phyloP scores from a whole-genome alignment of 2,113 vertebrate species.

The Petroica traversi region DNA sequence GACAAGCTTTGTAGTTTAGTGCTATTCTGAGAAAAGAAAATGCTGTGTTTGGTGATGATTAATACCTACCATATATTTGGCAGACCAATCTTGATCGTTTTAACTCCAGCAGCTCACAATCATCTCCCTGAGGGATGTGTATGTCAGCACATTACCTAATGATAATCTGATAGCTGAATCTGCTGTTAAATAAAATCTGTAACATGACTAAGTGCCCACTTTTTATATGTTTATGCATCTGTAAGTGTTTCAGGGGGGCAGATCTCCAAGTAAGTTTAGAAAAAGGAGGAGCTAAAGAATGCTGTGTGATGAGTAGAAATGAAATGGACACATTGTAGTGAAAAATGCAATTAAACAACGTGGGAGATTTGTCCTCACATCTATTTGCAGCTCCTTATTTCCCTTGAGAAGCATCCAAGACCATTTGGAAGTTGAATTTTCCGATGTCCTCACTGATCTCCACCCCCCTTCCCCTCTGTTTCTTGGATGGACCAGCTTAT shows the following conservation, averaged over 20 bases:
- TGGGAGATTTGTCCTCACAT: background rate
- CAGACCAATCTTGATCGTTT: background rate
- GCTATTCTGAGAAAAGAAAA: background rate
- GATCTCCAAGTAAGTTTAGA: background rate
- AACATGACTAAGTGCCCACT: background rate
- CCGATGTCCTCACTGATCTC: too few relatives aligned
- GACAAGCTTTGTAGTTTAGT: background rate
- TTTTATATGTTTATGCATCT: background rate
- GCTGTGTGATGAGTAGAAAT: background rate
- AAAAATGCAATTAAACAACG: background rate
- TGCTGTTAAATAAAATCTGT: background rate
- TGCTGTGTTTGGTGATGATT: background rate
- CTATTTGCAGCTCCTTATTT: too few relatives aligned
- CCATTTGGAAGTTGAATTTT: too few relatives aligned
- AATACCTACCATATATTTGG: conserved; percentile 21
- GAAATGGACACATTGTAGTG: background rate
- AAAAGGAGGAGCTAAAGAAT: background rate
- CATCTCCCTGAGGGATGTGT: background rate
- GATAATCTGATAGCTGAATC: background rate
- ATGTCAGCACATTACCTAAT: conserved; percentile 24
- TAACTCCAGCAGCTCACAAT: background rate
- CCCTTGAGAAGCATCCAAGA: too few relatives aligned
- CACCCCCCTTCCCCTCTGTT: too few relatives aligned
- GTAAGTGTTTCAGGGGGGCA: background rate
- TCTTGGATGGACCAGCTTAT: too few relatives aligned